Percentiles rank a stretch among this genome's conserved stretches.
Conservation (phyloP, 37 sponge, comb jelly and placozoan species). For the Aplysina aerophoba region DNA sequence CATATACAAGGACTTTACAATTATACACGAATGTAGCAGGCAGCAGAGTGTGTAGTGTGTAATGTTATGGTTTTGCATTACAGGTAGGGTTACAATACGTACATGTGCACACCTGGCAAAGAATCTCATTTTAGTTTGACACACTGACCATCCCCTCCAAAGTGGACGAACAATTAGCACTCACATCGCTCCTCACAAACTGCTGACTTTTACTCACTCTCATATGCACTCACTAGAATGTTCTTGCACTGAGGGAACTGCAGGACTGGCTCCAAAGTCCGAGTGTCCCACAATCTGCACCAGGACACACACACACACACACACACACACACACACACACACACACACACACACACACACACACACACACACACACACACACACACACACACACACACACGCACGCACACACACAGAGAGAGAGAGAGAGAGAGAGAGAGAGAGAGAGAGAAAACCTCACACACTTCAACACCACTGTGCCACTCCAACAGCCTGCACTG, state of each 20-base stretch:
- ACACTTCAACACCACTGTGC: too few relatives aligned
- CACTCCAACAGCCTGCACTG: too few relatives aligned
- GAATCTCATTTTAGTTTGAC: too few relatives aligned
- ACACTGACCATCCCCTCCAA: too few relatives aligned
- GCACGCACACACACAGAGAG: neutral
- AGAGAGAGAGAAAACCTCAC: too few relatives aligned
- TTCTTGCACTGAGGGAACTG: neutral
- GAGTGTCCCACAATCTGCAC: neutral
- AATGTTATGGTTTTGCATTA: too few relatives aligned
- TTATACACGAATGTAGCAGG: too few relatives aligned
- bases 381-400: neutral
- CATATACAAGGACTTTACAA: too few relatives aligned
- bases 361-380: conserved; percentile 3
- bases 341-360: neutral
- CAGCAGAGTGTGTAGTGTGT: too few relatives aligned
- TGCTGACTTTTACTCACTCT: neutral
- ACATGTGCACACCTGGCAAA: too few relatives aligned
- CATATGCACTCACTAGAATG: neutral
- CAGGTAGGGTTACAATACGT: too few relatives aligned
- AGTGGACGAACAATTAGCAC: too few relatives aligned
- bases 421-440: neutral
- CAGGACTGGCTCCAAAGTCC: neutral
- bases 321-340: neutral
- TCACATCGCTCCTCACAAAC: neutral
- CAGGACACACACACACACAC: neutral